Base-by-base conservation (phyloP, 2,888 invertebrate species). In the Eutolmus rufibarbis region DNA sequence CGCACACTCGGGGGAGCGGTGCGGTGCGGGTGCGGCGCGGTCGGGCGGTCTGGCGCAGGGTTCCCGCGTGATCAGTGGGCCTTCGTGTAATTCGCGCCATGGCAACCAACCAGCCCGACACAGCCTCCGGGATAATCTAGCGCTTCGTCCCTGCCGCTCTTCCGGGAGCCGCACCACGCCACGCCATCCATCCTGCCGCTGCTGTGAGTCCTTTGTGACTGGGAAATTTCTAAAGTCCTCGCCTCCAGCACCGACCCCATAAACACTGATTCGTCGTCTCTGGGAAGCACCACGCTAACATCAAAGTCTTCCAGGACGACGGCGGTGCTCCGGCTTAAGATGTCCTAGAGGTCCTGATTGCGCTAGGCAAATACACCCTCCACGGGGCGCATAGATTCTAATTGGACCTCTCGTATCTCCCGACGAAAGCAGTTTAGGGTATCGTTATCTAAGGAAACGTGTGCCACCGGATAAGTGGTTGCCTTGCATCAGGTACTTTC, bases 361-460 rank as follows among this genome's bases (percentile, higher is more conserved):
- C 57, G 28, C 56, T 57, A 31, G 57, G 37, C 82, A 81, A 82
- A 82, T 82, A 82, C 57, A 57, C 56, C 56, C 82, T 82, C 66
- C 16, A 82, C 82, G 28, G 46, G 51, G 51, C 57, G 57, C 16
- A 82, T 66, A 82, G 56, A 57, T 57, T 82, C 56, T 82, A 82
- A 82, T 82, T 82, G 82, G 82, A 82, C 82, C 82, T 34, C 82
- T 82, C 37, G 31, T 66, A 82, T 56, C 57, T 19, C 66, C 40
- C 82, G 57, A 82, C 56, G 82, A 82, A 66, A 82, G 82, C 82
- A 82, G 66, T 82, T 82, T 82, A 82, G 34, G 34, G 66, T 82
- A 82, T 82, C 82, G 82, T 82, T 82, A 82, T 82, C 82, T 82
- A 66, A 82, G 57, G 82, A 66, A 82, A 82, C 82, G 82, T 82